phyloP scores from a whole-genome alignment of 2,113 vertebrate genomes.

The Myrmophylax atrothorax region DNA sequence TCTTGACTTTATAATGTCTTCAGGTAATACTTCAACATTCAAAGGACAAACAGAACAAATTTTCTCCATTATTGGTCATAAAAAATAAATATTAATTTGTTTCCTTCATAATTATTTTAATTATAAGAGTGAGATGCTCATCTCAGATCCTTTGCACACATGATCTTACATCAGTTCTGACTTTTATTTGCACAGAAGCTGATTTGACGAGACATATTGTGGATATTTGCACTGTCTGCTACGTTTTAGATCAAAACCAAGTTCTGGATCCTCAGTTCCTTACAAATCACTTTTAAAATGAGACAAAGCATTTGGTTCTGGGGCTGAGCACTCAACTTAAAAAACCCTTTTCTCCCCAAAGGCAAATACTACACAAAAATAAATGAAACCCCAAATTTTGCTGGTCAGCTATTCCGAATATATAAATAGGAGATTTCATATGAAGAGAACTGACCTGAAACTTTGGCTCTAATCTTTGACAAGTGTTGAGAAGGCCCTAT shows the following conservation, averaged over 20 bases:
- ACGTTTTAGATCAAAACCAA: background rate
- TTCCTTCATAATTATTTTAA: background rate
- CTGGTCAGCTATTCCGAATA: background rate
- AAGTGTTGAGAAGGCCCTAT: background rate
- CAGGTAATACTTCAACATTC: conserved; percentile 1
- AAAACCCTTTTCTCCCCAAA: background rate
- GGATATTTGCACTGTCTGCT: background rate
- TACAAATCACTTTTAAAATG: background rate
- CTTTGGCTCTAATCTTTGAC: background rate
- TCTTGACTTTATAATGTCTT: conserved; percentile 21
- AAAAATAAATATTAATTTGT: conserved; percentile 16
- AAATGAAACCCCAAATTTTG: background rate
- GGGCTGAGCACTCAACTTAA: background rate
- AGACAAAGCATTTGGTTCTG: background rate
- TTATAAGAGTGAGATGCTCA: background rate
- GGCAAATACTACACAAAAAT: background rate
- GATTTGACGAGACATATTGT: background rate
- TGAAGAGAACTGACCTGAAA: conserved; percentile 6
- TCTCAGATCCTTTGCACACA: background rate
- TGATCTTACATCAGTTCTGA: background rate
- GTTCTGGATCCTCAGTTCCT: background rate
- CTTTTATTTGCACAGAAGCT: background rate
- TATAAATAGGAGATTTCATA: background rate
- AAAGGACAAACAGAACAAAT: conserved; percentile 8
- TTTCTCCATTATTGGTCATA: background rate